These are phyloP conservation scores for Amaurobius ferox DNA, from an alignment of 2,888 invertebrate genomes.

Conservation along the genomic window DNA sequence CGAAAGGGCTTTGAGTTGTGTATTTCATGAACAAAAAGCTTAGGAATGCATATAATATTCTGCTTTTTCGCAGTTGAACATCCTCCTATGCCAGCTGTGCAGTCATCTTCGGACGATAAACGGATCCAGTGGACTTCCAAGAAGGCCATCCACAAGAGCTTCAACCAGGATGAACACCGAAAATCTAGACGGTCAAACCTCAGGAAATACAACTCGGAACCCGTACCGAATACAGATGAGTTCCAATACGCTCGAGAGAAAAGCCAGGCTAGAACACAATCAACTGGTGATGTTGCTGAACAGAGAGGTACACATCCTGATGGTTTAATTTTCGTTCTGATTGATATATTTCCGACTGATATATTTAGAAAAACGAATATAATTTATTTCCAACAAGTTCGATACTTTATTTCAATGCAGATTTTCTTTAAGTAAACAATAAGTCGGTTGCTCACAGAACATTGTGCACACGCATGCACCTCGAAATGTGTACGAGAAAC, in stretches of 20 bases:
- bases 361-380: background rate
- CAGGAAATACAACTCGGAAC: slow-evolving; percentile 63
- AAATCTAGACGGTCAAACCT: slow-evolving; percentile 17
- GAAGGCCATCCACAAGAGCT: slow-evolving; percentile 50
- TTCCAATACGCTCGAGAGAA: background rate
- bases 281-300: background rate
- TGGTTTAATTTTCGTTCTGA: no score
- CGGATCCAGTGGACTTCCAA: slow-evolving; percentile 38
- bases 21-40: no score
- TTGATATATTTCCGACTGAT: background rate
- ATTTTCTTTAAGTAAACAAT: no score
- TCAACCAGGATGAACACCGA: slow-evolving; percentile 32
- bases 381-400: no score
- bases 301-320: slow-evolving; percentile 3
- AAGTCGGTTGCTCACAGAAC: no score
- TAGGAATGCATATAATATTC: no score
- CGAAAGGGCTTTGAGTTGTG: no score
- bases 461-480: no score
- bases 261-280: background rate
- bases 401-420: no score
- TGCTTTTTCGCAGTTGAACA: background rate
- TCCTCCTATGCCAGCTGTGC: background rate
- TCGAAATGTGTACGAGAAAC: no score
- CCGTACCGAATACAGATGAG: slow-evolving; percentile 31
- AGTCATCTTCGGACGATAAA: slow-evolving; percentile 29